These are phyloP conservation scores for Psilopsiagon aymara DNA, from an alignment of 2,113 vertebrate species.

Conservation along the genomic window DNA sequence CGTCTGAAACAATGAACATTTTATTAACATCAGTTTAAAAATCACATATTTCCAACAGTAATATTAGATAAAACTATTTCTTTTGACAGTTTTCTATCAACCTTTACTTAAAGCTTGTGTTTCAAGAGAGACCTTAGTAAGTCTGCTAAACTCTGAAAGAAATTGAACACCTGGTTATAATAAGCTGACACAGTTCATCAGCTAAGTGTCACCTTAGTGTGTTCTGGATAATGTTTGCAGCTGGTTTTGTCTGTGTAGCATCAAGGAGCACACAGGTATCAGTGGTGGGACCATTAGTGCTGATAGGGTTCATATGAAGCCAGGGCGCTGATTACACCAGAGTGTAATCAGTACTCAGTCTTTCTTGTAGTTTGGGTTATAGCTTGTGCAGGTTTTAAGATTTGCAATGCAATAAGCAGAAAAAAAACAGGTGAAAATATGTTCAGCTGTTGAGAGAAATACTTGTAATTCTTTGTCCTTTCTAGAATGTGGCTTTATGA, in stretches of 20 bases:
- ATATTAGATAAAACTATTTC: not conserved
- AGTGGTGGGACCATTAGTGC: not conserved
- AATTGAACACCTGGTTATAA: not conserved
- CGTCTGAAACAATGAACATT: not conserved
- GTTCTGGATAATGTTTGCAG: not conserved
- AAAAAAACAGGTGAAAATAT: not conserved
- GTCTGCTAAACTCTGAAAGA: not conserved
- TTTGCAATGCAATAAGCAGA: not conserved
- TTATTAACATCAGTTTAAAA: not conserved
- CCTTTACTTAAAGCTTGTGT: not conserved
- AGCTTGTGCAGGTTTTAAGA: not conserved
- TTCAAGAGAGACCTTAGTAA: not conserved
- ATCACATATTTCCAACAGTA: not conserved
- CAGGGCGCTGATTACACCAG: not conserved
- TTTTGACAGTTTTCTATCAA: not conserved
- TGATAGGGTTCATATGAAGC: not conserved
- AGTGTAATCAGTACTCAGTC: not conserved
- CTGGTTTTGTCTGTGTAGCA: not conserved
- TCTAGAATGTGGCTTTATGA: not conserved
- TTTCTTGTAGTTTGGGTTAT: not conserved
- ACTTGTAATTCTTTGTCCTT: not conserved
- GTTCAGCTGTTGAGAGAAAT: not conserved
- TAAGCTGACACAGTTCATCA: not conserved
- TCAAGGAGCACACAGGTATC: not conserved
- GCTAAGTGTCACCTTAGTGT: not conserved